Conservation (phyloP, 1,140 invertebrate genomes). For the Diuraphis noxia region DNA sequence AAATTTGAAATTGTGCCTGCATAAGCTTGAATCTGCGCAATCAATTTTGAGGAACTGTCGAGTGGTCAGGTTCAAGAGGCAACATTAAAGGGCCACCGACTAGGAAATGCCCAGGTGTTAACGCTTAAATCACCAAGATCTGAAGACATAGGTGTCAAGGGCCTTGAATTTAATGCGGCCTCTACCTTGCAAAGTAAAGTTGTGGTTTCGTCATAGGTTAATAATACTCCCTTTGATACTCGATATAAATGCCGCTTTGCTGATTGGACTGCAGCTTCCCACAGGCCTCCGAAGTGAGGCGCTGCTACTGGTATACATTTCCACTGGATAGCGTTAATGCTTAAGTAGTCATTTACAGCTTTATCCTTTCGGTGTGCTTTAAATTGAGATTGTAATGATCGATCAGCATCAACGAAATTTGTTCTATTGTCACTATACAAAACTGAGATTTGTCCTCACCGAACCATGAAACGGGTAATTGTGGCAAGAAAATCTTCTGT, state of each 20-base stretch:
- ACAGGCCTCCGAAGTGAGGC: constrained; percentile 55
- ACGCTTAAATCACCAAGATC: constrained; percentile 49
- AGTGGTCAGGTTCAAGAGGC: too few species aligned
- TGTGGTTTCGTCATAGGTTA: constrained; percentile 58
- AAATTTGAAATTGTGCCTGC: too few species aligned
- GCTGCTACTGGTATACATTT: constrained; percentile 57
- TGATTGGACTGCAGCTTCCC: constrained; percentile 58
- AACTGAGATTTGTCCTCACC: background rate
- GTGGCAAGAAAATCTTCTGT: background rate
- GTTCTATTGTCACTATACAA: background rate
- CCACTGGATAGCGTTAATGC: constrained; percentile 44
- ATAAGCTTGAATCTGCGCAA: too few species aligned
- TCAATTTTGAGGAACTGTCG: too few species aligned
- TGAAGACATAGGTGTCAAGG: constrained; percentile 54
- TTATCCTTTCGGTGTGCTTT: background rate
- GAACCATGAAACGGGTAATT: background rate
- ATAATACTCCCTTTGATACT: constrained; percentile 51
- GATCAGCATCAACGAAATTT: background rate
- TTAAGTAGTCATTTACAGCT: background rate
- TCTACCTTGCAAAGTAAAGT: constrained; percentile 58
- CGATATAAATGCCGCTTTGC: constrained; percentile 58
- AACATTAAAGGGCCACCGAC: too few species aligned
- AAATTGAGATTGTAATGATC: background rate
- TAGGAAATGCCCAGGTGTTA: too few species aligned
- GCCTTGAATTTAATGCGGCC: constrained; percentile 58